These are phyloP conservation scores for Siphlonurus alternatus DNA, from an alignment of 2,888 invertebrate genomes.

Conservation along the genomic window DNA sequence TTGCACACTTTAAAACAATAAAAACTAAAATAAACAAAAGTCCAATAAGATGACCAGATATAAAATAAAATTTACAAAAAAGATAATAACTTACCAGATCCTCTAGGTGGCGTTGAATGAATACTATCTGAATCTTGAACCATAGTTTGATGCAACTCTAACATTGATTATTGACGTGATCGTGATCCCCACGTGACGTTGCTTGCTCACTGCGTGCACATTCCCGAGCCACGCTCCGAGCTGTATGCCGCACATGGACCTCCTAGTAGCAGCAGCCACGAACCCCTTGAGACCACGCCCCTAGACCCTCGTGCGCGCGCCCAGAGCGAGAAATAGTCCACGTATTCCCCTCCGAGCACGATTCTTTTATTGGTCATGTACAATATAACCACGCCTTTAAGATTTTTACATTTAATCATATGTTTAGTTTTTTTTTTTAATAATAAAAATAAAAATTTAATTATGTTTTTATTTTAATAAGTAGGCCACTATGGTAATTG, in stretches of 20 bases:
- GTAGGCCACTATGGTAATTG: too few species aligned
- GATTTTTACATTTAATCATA: not conserved
- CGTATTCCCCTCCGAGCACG: not conserved
- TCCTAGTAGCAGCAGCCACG: not conserved
- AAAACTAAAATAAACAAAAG: too few species aligned
- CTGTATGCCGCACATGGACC: not conserved
- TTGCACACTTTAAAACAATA: too few species aligned
- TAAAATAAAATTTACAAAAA: too few species aligned
- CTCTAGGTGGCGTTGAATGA: not conserved
- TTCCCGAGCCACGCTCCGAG: not conserved
- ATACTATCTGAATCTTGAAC: conserved; percentile 1
- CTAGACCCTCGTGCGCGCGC: not conserved
- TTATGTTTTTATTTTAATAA: too few species aligned
- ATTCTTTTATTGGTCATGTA: not conserved
- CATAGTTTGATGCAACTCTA: not conserved
- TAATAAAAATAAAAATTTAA: not conserved
- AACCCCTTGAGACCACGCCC: not conserved
- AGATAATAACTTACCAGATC: not conserved
- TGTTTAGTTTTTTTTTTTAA: not conserved
- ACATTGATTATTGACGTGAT: not conserved
- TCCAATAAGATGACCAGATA: too few species aligned
- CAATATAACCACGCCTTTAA: not conserved
- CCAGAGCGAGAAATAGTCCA: not conserved
- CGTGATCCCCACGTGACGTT: not conserved
- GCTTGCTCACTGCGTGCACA: not conserved